Percentiles rank a stretch among this genome's conserved stretches.
phyloP scores from a whole-genome alignment of 2,888 invertebrate genomes.

The Mesopsocus fuscifrons region DNA sequence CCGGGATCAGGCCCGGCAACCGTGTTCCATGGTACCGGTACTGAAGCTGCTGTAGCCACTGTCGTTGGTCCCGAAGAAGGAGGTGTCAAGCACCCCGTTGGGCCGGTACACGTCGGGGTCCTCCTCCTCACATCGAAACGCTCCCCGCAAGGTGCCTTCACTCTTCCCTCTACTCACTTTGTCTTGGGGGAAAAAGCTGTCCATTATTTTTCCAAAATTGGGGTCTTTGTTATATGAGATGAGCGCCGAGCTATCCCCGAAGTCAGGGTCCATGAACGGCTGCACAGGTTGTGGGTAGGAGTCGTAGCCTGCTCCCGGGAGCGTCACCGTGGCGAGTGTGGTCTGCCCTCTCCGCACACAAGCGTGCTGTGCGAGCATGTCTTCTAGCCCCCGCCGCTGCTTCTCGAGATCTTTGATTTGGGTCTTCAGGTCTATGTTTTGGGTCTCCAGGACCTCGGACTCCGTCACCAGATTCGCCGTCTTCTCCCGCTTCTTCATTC shows the following conservation, averaged over 20 bases:
- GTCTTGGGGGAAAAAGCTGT: not conserved
- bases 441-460: constrained; percentile 66
- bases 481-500: constrained; percentile 80
- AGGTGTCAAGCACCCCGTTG: constrained; percentile 4
- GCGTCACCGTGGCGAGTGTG: not conserved
- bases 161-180: not conserved
- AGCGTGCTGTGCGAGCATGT: constrained; percentile 57
- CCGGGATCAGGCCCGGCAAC: not conserved
- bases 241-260: not conserved
- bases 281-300: not conserved
- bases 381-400: constrained; percentile 55
- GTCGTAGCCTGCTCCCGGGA: not conserved
- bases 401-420: constrained; percentile 68
- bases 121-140: constrained; percentile 1
- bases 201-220: constrained; percentile 1
- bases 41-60: not conserved
- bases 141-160: not conserved
- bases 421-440: constrained; percentile 64
- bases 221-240: constrained; percentile 6
- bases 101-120: constrained; percentile 4
- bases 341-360: not conserved
- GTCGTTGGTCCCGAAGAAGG: not conserved
- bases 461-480: constrained; percentile 70
- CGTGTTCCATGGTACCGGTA: not conserved
- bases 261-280: not conserved